phyloP scores from a whole-genome alignment of 2,888 invertebrate genomes.

The Lamellibrachia satsuma region DNA sequence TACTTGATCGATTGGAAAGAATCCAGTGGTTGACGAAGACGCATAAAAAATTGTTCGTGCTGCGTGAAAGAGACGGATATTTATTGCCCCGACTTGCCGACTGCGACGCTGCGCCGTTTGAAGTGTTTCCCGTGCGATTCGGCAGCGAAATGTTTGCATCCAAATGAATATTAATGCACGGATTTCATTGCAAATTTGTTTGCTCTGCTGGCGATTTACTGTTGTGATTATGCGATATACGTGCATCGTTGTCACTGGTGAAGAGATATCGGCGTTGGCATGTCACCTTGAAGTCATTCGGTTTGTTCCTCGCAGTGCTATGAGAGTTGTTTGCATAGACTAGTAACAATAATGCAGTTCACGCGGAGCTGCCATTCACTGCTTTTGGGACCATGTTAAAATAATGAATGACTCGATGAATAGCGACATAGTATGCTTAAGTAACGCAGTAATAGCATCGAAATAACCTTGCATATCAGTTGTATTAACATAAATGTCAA shows the following conservation, averaged over 20 bases:
- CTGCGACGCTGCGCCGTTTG: neutral
- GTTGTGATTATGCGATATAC: neutral
- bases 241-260: neutral
- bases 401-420: neutral
- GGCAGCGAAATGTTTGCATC: constrained; percentile 9
- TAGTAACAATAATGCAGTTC: neutral
- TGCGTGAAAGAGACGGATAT: neutral
- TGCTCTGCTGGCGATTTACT: neutral
- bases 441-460: neutral
- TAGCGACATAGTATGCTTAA: neutral
- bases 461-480: neutral
- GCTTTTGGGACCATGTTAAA: neutral
- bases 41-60: neutral
- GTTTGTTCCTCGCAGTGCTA: neutral
- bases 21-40: neutral
- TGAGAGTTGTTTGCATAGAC: neutral
- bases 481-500: neutral
- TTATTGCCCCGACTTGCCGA: neutral
- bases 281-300: neutral
- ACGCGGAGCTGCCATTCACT: neutral
- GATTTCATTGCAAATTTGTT: constrained; percentile 3
- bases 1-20: neutral
- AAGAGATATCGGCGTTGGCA: neutral
- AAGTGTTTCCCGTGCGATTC: neutral
- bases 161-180: neutral